Conservation (phyloP, 2,888 invertebrate species). For the Parnassius smintheus region DNA sequence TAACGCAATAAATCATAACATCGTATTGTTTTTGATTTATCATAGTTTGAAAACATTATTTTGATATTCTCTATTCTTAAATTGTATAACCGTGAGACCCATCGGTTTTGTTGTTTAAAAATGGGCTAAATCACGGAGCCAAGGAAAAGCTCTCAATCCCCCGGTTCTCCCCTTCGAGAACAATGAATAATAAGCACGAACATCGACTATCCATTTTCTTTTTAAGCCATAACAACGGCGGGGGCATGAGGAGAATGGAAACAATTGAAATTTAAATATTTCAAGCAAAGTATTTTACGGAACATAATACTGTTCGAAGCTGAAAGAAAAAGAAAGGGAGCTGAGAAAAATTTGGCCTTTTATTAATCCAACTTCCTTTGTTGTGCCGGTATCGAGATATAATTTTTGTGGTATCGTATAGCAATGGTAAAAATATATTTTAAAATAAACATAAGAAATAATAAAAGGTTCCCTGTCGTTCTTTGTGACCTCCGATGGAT, state of each 20-base stretch:
- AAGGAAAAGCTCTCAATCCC: conserved; percentile 57
- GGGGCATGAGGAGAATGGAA: conserved; percentile 62
- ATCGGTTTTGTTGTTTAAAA: conserved; percentile 75
- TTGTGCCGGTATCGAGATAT: neutral
- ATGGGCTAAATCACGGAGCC: conserved; percentile 70
- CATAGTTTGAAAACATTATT: too few relatives aligned
- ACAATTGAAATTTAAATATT: conserved; percentile 75
- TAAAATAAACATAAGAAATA: too few relatives aligned
- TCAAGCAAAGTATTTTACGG: conserved; percentile 54
- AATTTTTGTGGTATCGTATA: too few relatives aligned
- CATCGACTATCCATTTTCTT: conserved; percentile 75
- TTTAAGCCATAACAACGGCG: conserved; percentile 65
- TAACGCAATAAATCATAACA: too few relatives aligned
- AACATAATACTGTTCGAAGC: conserved; percentile 19
- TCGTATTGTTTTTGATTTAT: too few relatives aligned
- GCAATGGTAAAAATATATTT: too few relatives aligned
- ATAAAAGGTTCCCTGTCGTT: too few relatives aligned
- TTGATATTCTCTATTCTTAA: conserved; percentile 37
- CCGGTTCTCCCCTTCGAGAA: conserved; percentile 46
- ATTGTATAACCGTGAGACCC: conserved; percentile 39
- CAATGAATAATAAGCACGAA: conserved; percentile 77
- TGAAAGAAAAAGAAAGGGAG: conserved; percentile 18
- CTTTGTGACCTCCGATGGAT: too few relatives aligned
- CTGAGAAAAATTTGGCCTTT: conserved; percentile 19
- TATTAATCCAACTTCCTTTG: conserved; percentile 19